Conservation (phyloP, 2,113 vertebrate genomes). For the Penelope pileata region DNA sequence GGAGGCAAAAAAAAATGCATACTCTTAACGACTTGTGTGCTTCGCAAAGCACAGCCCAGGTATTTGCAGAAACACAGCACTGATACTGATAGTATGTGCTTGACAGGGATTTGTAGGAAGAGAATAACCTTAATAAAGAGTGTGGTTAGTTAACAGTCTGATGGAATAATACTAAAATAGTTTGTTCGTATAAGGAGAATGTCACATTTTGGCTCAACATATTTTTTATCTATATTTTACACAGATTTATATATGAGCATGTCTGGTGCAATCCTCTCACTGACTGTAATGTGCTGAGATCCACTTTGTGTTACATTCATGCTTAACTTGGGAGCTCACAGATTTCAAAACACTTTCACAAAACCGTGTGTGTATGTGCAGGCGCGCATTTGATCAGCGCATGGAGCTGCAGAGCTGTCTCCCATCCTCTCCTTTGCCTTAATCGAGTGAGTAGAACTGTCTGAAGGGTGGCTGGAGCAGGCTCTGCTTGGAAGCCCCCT, state of each 20-base stretch:
- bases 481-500: neutral
- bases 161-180: neutral
- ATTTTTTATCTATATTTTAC: neutral
- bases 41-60: conserved; percentile 35
- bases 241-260: neutral
- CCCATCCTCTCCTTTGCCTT: neutral
- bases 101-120: conserved; percentile 6
- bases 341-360: neutral
- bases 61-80: conserved; percentile 29
- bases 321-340: neutral
- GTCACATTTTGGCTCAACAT: neutral
- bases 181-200: neutral
- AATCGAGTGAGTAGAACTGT: neutral
- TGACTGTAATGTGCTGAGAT: neutral
- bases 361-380: neutral
- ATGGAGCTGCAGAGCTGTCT: neutral
- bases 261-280: neutral
- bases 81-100: conserved; percentile 18
- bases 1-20: conserved; percentile 45
- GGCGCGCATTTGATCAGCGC: neutral
- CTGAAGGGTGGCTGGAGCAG: neutral
- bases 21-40: conserved; percentile 50
- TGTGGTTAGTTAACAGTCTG: conserved; percentile 30
- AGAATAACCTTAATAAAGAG: conserved; percentile 30
- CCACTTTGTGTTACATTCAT: neutral